Percentiles rank a stretch among this genome's conserved stretches.
Conservation (phyloP, 1,140 invertebrate genomes). For the Hyposmocoma kahamanoa region DNA sequence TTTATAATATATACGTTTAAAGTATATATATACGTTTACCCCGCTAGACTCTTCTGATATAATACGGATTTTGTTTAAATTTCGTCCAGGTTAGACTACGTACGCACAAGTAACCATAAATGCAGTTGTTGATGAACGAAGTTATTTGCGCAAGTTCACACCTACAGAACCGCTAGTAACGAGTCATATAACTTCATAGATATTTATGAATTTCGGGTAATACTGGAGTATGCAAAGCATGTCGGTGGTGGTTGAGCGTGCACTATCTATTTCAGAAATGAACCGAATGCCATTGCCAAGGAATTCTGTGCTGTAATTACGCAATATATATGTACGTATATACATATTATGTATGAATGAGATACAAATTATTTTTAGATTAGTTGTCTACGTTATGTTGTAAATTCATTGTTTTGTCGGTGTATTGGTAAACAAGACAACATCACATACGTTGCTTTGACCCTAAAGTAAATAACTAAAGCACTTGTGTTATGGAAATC, state of each 20-base stretch:
- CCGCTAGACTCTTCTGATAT: too few relatives aligned
- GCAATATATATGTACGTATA: slow-evolving; percentile 14
- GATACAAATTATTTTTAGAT: slow-evolving; percentile 23
- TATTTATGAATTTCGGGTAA: background rate
- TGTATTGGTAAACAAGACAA: too few relatives aligned
- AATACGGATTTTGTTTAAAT: too few relatives aligned
- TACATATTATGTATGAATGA: slow-evolving; percentile 20
- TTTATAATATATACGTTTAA: too few relatives aligned
- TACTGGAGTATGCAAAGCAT: background rate
- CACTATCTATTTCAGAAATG: slow-evolving; percentile 30
- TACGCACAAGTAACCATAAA: too few relatives aligned
- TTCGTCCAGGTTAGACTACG: too few relatives aligned
- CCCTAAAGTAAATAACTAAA: too few relatives aligned
- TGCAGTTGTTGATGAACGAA: too few relatives aligned
- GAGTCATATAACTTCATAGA: background rate
- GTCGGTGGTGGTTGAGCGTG: slow-evolving; percentile 7
- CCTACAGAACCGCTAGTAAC: background rate
- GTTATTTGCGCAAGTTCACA: too few relatives aligned
- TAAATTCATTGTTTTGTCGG: slow-evolving; percentile 22
- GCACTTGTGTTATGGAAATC: too few relatives aligned
- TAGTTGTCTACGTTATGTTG: slow-evolving; percentile 18
- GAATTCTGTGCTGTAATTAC: slow-evolving; percentile 30
- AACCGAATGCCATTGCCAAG: slow-evolving; percentile 40
- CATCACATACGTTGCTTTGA: too few relatives aligned
- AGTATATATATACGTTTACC: too few relatives aligned